Evolutionary conservation across 1,140 invertebrate genomes (phyloP), one percentile per base, ranked within the genome.

Genomic region (Andricus grossulariae): DNA sequence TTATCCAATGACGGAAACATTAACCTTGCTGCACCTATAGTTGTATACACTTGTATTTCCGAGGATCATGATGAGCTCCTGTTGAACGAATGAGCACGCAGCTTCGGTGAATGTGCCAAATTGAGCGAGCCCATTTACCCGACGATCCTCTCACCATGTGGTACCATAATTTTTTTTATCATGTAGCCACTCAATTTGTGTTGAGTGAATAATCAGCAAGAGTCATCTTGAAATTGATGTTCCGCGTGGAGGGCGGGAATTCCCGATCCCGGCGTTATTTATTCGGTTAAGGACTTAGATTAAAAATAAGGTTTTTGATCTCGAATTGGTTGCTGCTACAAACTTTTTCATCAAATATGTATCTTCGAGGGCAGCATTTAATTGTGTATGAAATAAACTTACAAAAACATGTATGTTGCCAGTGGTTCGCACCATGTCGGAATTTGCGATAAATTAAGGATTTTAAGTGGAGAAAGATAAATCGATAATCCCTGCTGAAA

Each of bases 41-140:
- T 25, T 11, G 15, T 66, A 57, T 57, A 57, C 25, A 21, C n/a
- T 77, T 71, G 21, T 51, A 25, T 50, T 74, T 21, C 5, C 55
- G 21, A 57, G 45, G 19, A 49, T 66, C 60, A 32, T 66, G 60
- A 66, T 66, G 25, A 66, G 60, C 60, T 10, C 71, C 75, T 60
- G 71, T 66, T 45, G 74, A 78, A 87, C 86, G 82, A 85, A 87
- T 85, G 85, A 82, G 76, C 83, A 87, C 78, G 86, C 86, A 86
- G 86, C 87, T 84, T 80, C 77, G 73, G 81, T 85, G 85, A 85
- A 85, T 66, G 10, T 66, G 25, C 15, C 60, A 87, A 87, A 87
- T 86, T 85, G 84, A 81, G 79, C 77, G 73, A 73, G 74, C 78
- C 82, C 78, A 82, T 84, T 84, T 84, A 75, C 82, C 21, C 57